Base-by-base conservation (phyloP, 2,797 vertebrate genomes). In the Manis pentadactyla region DNA sequence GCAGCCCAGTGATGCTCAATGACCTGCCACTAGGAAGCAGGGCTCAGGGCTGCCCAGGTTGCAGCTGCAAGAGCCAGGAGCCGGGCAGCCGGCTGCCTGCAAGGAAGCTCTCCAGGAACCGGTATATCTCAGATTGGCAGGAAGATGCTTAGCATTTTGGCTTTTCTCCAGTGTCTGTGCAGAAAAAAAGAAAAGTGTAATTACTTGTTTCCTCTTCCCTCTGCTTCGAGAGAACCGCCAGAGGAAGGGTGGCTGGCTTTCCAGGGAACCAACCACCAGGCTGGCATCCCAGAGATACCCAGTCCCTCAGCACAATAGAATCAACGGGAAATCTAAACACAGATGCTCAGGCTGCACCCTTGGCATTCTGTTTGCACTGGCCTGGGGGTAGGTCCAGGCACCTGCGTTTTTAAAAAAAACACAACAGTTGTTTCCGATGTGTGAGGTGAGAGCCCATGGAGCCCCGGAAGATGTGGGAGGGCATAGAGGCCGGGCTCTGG, bases 401-500 rank as follows among this genome's bases (percentile, higher is more conserved):
- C 27, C 34, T 96, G 27, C 59, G 49, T 34, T 79, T 81, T 89
- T 64, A 68, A 53, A 29, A 53, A 79, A 79, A 64, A 19, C 23
- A 12, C 23, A 55, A 37, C 29, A 23, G 9, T 23, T 34, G 9
- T 42, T 78, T 95, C 23, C 63, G 31, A 11, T 0, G 21, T 39
- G 53, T 25, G 46, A 31, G 27, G 17, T 4, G 29, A 31, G 53
- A 84, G 10, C 13, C 19, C 18, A 37, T 15, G 27, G 37, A 17
- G 12, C 55, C 55, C 37, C 18, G 31, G 63, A 75, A 68, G 51
- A 68, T 4, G 46, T 14, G 31, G 57, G 19, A 57, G 15, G 18
- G 42, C 3, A 10, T 21, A 3, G 4, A 53, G 53, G 23, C 18
- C 0, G 0, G 51, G 39, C 2, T 6, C 51, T 64, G 37, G 29